A percentile compares a stretch with the other conserved stretches of the same genome.
These are phyloP conservation scores for Platypus cylindrus DNA, from an alignment of 2,888 invertebrate genomes.

Conservation along the genomic window DNA sequence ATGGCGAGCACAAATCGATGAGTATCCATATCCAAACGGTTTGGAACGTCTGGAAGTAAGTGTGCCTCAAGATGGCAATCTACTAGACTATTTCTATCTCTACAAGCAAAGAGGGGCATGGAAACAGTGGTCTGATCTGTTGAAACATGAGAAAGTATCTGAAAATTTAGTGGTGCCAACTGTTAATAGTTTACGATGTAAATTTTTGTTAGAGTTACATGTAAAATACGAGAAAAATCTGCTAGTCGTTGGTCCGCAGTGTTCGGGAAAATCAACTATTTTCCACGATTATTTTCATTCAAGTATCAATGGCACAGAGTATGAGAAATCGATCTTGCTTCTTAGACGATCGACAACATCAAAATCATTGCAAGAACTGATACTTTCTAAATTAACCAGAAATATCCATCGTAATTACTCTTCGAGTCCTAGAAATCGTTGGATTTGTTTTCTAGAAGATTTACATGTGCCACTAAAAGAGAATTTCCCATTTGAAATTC, in stretches of 20 bases:
- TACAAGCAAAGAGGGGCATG: conserved; percentile 46
- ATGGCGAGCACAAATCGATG: conserved; percentile 31
- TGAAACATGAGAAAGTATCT: conserved; percentile 35
- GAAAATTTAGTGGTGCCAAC: conserved; percentile 44
- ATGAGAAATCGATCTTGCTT: conserved; percentile 41
- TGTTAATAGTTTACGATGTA: conserved; percentile 42
- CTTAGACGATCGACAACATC: conserved; percentile 41
- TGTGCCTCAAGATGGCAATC: conserved; percentile 42
- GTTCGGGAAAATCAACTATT: conserved; percentile 51
- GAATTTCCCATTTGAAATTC: conserved; percentile 44
- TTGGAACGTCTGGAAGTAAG: conserved; percentile 43
- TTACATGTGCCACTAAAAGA: conserved; percentile 43
- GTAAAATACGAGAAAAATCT: conserved; percentile 50
- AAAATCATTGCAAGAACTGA: conserved; percentile 38
- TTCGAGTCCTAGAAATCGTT: conserved; percentile 41
- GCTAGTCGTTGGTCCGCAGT: conserved; percentile 45
- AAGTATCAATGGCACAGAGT: conserved; percentile 38
- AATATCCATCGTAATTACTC: conserved; percentile 42
- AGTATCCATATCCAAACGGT: conserved; percentile 37
- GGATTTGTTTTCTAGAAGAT: conserved; percentile 54
- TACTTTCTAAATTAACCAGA: conserved; percentile 40
- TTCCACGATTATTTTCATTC: conserved; percentile 38
- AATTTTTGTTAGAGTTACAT: conserved; percentile 41
- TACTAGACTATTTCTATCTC: conserved; percentile 46
- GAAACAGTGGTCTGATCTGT: conserved; percentile 44